Evolutionary conservation across 2,113 vertebrate species (phyloP).

Genomic region (Phyllostomus discolor): DNA sequence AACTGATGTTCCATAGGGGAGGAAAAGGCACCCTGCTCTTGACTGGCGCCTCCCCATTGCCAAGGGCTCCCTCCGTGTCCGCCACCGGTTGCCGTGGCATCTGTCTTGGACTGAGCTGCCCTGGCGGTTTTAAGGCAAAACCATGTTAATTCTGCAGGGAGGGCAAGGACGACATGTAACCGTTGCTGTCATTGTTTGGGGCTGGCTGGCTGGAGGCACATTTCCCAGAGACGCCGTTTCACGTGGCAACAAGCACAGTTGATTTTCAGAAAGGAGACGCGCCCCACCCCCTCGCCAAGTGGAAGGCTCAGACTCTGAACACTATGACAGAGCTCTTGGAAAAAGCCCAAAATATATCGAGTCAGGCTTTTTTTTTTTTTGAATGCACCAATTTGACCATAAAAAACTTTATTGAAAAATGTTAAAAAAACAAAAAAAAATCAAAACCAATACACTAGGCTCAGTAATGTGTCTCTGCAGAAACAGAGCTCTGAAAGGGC

Average conservation of each 20-base stretch:
- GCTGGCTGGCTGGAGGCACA: conserved; percentile 70
- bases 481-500: conserved; percentile 61
- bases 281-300: conserved; percentile 37
- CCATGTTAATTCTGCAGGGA: conserved; percentile 34
- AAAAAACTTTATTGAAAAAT: conserved; percentile 60
- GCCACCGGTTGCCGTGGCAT: not conserved
- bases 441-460: not conserved
- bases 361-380: conserved; percentile 26
- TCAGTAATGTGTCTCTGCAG: conserved; percentile 13
- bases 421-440: not conserved
- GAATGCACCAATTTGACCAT: conserved; percentile 28
- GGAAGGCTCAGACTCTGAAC: conserved; percentile 67
- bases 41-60: not conserved
- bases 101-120: not conserved
- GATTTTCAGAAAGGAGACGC: conserved; percentile 75
- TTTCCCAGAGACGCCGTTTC: conserved; percentile 69
- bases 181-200: conserved; percentile 62
- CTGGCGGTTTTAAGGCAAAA: conserved; percentile 49
- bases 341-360: conserved; percentile 72
- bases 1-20: not conserved
- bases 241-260: conserved; percentile 63
- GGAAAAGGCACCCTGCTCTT: not conserved
- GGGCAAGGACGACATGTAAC: conserved; percentile 26
- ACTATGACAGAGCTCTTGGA: conserved; percentile 75
- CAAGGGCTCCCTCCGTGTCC: not conserved